Conservation (phyloP, 1,140 invertebrate species). For the Diorhabda carinulata region DNA sequence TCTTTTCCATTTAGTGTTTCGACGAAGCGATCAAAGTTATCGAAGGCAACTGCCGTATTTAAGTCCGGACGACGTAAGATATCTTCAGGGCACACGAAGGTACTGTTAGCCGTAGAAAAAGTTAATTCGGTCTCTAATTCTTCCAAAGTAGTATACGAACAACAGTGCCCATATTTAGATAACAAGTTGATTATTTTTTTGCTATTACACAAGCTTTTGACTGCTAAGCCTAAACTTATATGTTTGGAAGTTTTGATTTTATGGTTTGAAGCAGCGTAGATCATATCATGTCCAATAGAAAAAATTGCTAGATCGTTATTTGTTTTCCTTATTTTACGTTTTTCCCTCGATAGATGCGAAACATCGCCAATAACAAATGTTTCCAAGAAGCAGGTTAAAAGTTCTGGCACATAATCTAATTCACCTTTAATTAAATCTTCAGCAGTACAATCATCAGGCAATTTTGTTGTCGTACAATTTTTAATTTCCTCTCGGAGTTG, state of each 20-base stretch:
- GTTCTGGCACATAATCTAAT: conserved; percentile 19
- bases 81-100: conserved; percentile 4
- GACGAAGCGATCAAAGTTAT: background rate
- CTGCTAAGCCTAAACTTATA: too few species aligned
- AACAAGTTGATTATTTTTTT: too few species aligned
- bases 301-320: conserved; percentile 15
- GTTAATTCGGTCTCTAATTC: conserved; percentile 18
- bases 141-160: too few species aligned
- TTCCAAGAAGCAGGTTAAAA: conserved; percentile 21
- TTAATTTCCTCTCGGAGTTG: conserved; percentile 17
- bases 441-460: conserved; percentile 18
- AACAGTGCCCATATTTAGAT: too few species aligned
- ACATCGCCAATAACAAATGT: conserved; percentile 19
- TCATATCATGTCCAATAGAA: conserved; percentile 19
- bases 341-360: conserved; percentile 14
- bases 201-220: too few species aligned
- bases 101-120: conserved; percentile 11
- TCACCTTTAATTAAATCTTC: conserved; percentile 21
- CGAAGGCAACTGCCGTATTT: background rate
- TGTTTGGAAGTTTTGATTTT: conserved; percentile 16
- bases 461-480: conserved; percentile 16
- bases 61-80: conserved; percentile 8
- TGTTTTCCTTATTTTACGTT: conserved; percentile 12
- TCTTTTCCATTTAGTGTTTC: too few species aligned
- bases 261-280: conserved; percentile 14